Evolutionary conservation across 2,113 vertebrate species (phyloP).

Genomic region (Trematocara nigrifrons): DNA sequence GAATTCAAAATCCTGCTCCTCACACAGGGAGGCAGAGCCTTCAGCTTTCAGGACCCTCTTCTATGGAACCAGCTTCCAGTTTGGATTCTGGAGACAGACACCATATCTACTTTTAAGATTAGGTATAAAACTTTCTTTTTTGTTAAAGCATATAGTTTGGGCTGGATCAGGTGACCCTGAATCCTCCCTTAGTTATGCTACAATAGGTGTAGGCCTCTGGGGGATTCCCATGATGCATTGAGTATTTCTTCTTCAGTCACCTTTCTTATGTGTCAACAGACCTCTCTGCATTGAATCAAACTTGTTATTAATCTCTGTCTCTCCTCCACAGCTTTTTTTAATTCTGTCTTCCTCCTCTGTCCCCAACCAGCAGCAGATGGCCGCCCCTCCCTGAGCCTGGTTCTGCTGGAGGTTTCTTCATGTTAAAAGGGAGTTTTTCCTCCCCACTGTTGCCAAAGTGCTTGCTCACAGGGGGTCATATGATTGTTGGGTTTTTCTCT

Average conservation of each 20-base stretch:
- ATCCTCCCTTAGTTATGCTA: background rate
- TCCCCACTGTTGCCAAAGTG: background rate
- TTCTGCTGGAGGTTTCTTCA: background rate
- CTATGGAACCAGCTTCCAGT: background rate
- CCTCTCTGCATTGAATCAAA: background rate
- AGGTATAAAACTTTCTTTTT: background rate
- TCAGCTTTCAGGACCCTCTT: background rate
- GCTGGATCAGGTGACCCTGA: background rate
- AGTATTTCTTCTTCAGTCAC: background rate
- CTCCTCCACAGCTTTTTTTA: background rate
- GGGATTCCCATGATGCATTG: background rate
- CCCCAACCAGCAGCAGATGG: background rate
- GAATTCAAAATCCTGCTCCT: background rate
- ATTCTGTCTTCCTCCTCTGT: background rate
- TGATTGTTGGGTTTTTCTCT: background rate
- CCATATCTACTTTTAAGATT: rapidly evolving
- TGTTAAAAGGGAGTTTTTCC: background rate
- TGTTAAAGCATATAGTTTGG: background rate
- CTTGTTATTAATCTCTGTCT: background rate
- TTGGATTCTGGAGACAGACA: background rate
- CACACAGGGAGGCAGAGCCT: background rate
- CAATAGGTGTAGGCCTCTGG: background rate
- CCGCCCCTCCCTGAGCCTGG: rapidly evolving
- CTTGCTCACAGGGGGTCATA: background rate
- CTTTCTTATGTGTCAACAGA: background rate